Percentiles rank a stretch among this genome's conserved stretches.
These are phyloP conservation scores for Anas platyrhynchos DNA, from an alignment of 2,113 vertebrate genomes.

Conservation along the genomic window DNA sequence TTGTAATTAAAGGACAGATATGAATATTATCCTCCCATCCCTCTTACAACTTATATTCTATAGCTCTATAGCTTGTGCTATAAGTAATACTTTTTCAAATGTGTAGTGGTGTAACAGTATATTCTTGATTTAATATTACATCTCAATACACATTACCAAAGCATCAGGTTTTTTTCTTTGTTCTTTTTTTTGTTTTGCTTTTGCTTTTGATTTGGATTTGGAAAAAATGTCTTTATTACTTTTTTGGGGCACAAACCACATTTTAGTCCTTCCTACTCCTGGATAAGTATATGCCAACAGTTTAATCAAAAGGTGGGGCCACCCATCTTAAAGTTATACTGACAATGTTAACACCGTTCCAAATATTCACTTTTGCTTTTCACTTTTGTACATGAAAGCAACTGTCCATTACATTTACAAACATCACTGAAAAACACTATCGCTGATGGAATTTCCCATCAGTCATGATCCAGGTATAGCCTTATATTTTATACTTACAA, in stretches of 20 bases:
- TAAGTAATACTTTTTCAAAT: not conserved
- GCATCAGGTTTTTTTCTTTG: not conserved
- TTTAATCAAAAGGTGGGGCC: not conserved
- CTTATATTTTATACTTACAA: not conserved
- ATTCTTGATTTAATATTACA: not conserved
- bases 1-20: not conserved
- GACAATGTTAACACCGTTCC: not conserved
- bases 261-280: not conserved
- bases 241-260: not conserved
- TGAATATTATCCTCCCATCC: not conserved
- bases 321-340: not conserved
- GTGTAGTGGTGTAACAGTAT: not conserved
- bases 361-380: not conserved
- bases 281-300: not conserved
- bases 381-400: not conserved
- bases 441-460: not conserved
- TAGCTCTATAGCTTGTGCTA: not conserved
- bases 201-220: not conserved
- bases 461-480: not conserved
- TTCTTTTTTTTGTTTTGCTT: not conserved
- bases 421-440: not conserved
- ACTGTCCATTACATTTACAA: not conserved
- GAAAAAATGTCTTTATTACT: not conserved
- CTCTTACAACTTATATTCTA: not conserved
- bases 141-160: not conserved